Conservation (phyloP, 2,113 vertebrate species). For the Egretta garzetta region DNA sequence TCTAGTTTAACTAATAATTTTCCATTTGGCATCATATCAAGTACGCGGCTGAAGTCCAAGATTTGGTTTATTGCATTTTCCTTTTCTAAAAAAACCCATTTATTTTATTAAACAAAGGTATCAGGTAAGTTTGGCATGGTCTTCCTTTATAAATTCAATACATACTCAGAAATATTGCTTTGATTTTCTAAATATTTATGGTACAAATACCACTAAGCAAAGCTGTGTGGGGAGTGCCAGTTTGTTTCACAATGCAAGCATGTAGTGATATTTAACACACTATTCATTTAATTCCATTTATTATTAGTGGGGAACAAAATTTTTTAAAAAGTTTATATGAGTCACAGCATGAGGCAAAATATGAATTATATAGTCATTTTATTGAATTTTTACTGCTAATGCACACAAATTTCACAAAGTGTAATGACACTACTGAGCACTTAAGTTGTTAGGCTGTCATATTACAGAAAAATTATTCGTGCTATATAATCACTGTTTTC, state of each 20-base stretch:
- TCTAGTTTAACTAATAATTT: constrained; percentile 13
- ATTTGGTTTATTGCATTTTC: neutral
- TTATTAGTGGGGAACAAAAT: constrained; percentile 11
- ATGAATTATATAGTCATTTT: constrained; percentile 76
- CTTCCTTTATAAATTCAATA: neutral
- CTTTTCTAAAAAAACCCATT: neutral
- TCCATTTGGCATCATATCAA: neutral
- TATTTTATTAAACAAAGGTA: neutral
- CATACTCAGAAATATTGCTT: neutral
- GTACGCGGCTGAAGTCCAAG: neutral
- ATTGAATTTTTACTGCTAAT: constrained; percentile 76
- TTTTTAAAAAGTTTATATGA: constrained; percentile 18
- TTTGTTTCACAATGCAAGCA: neutral
- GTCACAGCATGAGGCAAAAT: constrained; percentile 61
- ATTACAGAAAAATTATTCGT: constrained; percentile 79
- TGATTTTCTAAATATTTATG: neutral
- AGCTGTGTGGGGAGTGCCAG: neutral
- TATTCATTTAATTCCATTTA: constrained; percentile 57
- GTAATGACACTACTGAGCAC: constrained; percentile 78
- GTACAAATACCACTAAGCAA: neutral
- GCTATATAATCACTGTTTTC: constrained; percentile 70
- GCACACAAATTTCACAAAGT: constrained; percentile 71
- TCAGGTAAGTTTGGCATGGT: neutral
- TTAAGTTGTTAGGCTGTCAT: constrained; percentile 81
- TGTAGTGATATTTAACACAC: constrained; percentile 3